Evolutionary conservation across 2,797 vertebrate species (phyloP), one percentile per base, ranked within the genome.

Genomic region (Margarornis squamiger): DNA sequence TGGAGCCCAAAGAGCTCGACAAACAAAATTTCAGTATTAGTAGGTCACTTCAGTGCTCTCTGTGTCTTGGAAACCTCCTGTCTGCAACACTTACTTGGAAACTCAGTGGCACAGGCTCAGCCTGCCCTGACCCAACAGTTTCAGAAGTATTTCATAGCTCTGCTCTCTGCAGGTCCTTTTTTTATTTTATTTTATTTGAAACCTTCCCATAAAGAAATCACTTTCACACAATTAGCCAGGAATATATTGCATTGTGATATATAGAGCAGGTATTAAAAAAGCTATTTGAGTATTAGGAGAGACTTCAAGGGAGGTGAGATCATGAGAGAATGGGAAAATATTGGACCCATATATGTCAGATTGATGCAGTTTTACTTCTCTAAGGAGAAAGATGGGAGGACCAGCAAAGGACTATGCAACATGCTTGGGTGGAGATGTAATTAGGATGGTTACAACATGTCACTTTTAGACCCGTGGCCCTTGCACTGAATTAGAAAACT

Each of bases 201-300:
- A 83, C 34, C 45, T 88, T 76, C 29, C 14, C 45, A 43, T 36
- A 51, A 54, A 90, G 43, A 92, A 92, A 67, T 59, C 51, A 45
- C 55, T 68, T 72, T 41, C 51, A 39, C 14, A 65, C 46, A 75
- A 84, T 83, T 90, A 89, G 72, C 68, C n/a, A 75, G 82, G 76
- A 66, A 68, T 75, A 75, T 77, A 93, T 75, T 90, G 66, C 82
- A 66, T 6, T 57, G 58, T 91, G 91, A 94, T 96, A 93, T 92
- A 93, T 88, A 39, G 62, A 72, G 55, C n/a, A 86, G 82, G 66
- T 86, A 90, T 81, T 97, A 75, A 97, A 96, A 94, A 93, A 95
- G 76, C 88, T 62, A 86, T 97, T 88, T 7, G 5, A 70, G 51
- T 62, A 94, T 90, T 92, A 84, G 65, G 65, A 81, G 12, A 76